Evolutionary conservation across 2,113 vertebrate species (phyloP), one percentile per base, ranked within the genome.

Genomic region (Mesoclemmys tuberculata): DNA sequence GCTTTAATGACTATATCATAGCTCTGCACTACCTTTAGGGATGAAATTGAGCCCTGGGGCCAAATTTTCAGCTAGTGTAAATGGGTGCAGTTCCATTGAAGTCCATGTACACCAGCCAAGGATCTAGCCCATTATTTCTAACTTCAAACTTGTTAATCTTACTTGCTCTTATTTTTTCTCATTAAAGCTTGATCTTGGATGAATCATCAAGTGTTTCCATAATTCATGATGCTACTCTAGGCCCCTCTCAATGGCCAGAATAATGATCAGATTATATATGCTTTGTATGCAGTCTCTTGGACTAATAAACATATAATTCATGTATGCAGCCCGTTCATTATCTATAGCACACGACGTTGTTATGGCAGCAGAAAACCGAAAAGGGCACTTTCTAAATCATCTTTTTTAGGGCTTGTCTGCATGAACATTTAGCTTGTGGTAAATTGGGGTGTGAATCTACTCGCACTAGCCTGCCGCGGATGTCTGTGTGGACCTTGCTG

Each of bases 131-230:
- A 2, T 95, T 84, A 52, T 58, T 54, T 86, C 89, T 51, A 86
- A 56, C 89, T 87, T 88, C 88, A 91, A 19, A n/a, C 21, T 71
- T 16, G n/a, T 71, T 71, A 71, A 22, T 35, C 19, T 71, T 22
- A 31, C 64, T 93, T 44, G 94, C 95, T 92, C 89, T 49, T 87
- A 29, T 85, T 84, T 64, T 91, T 96, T 92, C 92, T 90, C 93
- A 90, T 49, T 79, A 91, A 96, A 92, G 85, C 49, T 92, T 16
- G 29, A 26, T 54, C 84, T 91, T 91, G 91, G 52, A 56, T 96
- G 91, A 96, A 68, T 95, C 94, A 88, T 4, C 68, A 46, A 86
- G 24, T 86, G 58, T 85, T 95, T 92, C 89, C 68, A 38, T 89
- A 92, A 94, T 85, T 95, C 68, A 54, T 87, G 80, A 38, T 80